These are phyloP conservation scores for Sesia bembeciformis DNA, from an alignment of 2,888 invertebrate genomes.

Conservation along the genomic window DNA sequence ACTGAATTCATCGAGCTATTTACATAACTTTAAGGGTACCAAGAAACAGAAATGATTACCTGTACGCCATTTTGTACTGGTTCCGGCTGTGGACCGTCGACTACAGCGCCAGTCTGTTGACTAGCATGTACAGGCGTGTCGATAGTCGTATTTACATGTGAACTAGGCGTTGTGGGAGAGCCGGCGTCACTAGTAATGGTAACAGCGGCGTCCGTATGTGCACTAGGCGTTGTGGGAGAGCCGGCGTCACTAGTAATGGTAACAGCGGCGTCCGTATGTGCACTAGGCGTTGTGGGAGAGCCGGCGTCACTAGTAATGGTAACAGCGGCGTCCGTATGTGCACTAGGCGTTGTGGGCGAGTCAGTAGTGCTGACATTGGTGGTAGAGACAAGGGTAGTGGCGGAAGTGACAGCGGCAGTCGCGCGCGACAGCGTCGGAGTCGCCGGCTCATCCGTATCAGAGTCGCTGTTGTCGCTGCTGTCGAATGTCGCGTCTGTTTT, in stretches of 20 bases:
- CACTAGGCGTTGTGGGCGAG: constrained; percentile 2
- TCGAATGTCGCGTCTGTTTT: constrained; percentile 24
- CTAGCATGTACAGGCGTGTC: too few relatives aligned
- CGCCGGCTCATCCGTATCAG: constrained; percentile 28
- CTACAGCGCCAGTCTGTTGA: too few relatives aligned
- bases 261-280: background rate
- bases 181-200: background rate
- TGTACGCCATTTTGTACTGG: too few relatives aligned
- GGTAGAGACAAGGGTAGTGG: constrained; percentile 1
- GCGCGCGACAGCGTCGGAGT: background rate
- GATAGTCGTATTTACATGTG: too few relatives aligned
- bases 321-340: constrained; percentile 1
- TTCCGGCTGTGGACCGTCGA: too few relatives aligned
- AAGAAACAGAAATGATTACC: too few relatives aligned
- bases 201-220: constrained; percentile 1
- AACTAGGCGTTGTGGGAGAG: background rate
- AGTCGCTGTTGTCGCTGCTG: constrained; percentile 55
- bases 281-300: background rate
- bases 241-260: background rate
- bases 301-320: background rate
- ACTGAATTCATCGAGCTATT: too few relatives aligned
- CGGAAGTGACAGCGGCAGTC: background rate
- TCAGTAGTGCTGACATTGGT: constrained; percentile 4
- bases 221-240: constrained; percentile 1
- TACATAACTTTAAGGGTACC: too few relatives aligned